These are phyloP conservation scores for Vanessa tameamea DNA, from an alignment of 1,140 invertebrate species.

Conservation along the genomic window DNA sequence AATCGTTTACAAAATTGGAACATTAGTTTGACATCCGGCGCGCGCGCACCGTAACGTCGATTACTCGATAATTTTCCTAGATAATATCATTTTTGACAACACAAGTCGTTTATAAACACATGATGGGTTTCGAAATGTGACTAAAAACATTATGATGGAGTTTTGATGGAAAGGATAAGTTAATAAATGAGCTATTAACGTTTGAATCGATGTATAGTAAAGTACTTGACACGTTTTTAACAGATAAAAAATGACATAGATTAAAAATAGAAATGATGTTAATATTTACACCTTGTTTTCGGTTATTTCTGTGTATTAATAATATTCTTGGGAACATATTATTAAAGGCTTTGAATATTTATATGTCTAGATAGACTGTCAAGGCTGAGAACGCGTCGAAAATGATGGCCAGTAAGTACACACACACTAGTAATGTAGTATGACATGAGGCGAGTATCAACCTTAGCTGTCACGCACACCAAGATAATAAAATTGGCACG, in stretches of 20 bases:
- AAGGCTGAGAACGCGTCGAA: too few species aligned
- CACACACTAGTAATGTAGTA: too few species aligned
- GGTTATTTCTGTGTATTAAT: too few species aligned
- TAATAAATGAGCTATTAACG: not conserved
- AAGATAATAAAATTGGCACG: too few species aligned
- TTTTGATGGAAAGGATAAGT: conserved; percentile 11
- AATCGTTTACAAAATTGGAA: conserved; percentile 4
- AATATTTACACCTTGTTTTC: too few species aligned
- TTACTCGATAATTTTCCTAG: conserved; percentile 74
- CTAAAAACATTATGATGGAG: conserved; percentile 26
- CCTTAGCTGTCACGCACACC: too few species aligned
- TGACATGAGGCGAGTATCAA: too few species aligned
- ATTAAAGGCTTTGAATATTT: too few species aligned
- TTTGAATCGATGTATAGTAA: not conserved
- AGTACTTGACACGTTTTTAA: not conserved
- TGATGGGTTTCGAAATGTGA: conserved; percentile 56
- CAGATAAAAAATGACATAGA: not conserved
- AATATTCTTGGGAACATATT: too few species aligned
- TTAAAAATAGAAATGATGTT: too few species aligned
- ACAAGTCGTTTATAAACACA: conserved; percentile 19
- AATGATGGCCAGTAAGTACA: too few species aligned
- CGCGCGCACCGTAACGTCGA: conserved; percentile 70
- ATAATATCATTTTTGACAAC: conserved; percentile 73
- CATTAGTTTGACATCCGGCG: conserved; percentile 72
- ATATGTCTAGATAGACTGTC: too few species aligned